phyloP scores from a whole-genome alignment of 1,140 invertebrate genomes.

The Macrobrachium nipponense region DNA sequence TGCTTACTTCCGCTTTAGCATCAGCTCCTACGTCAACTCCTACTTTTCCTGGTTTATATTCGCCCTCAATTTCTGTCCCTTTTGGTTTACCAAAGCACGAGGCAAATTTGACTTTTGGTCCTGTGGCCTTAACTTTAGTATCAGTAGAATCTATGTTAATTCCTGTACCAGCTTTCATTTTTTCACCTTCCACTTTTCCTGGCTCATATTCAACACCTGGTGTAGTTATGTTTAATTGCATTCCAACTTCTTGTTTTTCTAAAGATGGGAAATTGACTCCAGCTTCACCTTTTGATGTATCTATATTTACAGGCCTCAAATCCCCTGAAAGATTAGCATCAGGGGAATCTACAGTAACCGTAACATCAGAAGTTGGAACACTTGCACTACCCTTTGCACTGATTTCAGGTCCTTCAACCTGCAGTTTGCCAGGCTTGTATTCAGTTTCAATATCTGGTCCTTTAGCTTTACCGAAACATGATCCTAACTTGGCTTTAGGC shows the following conservation, averaged over 20 bases:
- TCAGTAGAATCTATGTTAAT: neutral
- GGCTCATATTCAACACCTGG: too few relatives aligned
- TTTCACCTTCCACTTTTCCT: neutral
- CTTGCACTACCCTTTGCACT: neutral
- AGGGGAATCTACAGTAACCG: neutral
- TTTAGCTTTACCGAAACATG: constrained; percentile 48
- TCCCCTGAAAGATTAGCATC: neutral
- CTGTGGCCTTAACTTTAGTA: too few relatives aligned
- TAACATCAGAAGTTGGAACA: neutral
- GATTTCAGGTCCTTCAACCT: neutral
- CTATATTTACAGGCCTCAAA: too few relatives aligned
- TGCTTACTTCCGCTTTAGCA: neutral
- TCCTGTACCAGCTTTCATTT: constrained; percentile 1
- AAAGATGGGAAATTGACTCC: too few relatives aligned
- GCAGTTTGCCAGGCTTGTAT: neutral
- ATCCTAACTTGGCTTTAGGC: constrained; percentile 29
- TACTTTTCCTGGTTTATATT: constrained; percentile 1
- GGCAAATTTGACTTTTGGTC: constrained; percentile 28
- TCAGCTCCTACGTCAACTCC: neutral
- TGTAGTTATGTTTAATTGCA: too few relatives aligned
- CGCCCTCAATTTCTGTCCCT: neutral
- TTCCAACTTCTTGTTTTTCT: too few relatives aligned
- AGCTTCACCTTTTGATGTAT: too few relatives aligned
- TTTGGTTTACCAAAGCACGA: constrained; percentile 48
- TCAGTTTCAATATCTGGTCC: constrained; percentile 20